Conservation (phyloP, 2,113 vertebrate genomes). For the Oryzias celebensis region DNA sequence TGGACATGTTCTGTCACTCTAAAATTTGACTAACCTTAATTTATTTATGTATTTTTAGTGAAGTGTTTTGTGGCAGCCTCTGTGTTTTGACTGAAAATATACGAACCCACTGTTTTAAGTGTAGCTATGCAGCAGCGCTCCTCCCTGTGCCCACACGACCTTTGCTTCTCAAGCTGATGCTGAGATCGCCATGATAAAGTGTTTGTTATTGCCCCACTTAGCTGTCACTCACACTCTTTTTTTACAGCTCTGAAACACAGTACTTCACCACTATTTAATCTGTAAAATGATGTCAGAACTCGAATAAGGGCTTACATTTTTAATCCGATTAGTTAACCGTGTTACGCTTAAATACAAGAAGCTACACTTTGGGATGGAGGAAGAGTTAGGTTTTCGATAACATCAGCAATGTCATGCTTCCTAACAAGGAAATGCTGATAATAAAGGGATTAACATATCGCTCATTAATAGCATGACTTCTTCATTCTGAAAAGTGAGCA, state of each 20-base stretch:
- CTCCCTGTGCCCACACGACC: slow-evolving; percentile 13
- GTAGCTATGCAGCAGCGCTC: neutral
- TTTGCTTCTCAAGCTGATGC: slow-evolving; percentile 34
- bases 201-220: too few species aligned
- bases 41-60: slow-evolving; percentile 3
- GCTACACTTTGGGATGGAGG: slow-evolving; percentile 26
- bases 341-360: slow-evolving; percentile 28
- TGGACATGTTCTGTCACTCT: neutral
- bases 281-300: slow-evolving; percentile 52
- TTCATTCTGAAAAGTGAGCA: slow-evolving; percentile 8
- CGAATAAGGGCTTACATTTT: slow-evolving; percentile 47
- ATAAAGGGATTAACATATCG: slow-evolving; percentile 31
- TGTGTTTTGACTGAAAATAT: slow-evolving; percentile 23
- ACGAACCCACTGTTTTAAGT: slow-evolving; percentile 14
- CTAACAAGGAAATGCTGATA: slow-evolving; percentile 34
- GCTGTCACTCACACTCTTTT: too few species aligned
- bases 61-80: slow-evolving; percentile 1
- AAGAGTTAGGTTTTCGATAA: slow-evolving; percentile 39
- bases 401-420: slow-evolving; percentile 38
- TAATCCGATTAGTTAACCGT: slow-evolving; percentile 62
- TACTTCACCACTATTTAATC: slow-evolving; percentile 53
- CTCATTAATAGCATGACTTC: slow-evolving; percentile 13
- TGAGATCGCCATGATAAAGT: slow-evolving; percentile 16
- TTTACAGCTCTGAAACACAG: neutral
- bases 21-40: slow-evolving; percentile 1